Evolutionary conservation across 2,888 invertebrate genomes (phyloP).

Genomic region (Apantesis nais): DNA sequence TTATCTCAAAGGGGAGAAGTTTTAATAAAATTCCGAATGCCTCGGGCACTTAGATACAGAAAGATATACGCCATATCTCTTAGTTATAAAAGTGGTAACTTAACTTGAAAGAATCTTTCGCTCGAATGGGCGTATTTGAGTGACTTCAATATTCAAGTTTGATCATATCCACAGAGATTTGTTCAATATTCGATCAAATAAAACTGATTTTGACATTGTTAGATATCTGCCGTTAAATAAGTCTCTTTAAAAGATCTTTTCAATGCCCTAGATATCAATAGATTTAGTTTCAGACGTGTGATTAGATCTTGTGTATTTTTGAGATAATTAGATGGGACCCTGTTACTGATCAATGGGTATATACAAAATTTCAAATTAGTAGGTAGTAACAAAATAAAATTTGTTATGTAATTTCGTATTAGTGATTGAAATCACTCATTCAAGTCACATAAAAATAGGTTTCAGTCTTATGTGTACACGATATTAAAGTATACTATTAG

Average conservation of each 20-base stretch:
- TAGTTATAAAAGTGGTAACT: conserved; percentile 66
- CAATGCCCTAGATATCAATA: conserved; percentile 25
- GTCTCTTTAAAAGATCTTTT: conserved; percentile 30
- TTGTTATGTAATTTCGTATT: no score
- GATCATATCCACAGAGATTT: conserved; percentile 55
- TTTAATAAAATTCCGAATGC: conserved; percentile 83
- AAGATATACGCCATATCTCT: conserved; percentile 68
- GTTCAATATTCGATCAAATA: conserved; percentile 52
- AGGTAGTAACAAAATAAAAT: no score
- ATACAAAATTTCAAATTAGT: no score
- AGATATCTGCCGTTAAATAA: conserved; percentile 38
- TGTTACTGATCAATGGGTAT: no score
- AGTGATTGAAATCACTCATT: no score
- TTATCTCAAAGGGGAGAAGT: conserved; percentile 82
- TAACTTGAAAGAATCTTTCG: conserved; percentile 61
- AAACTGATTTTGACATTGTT: conserved; percentile 37
- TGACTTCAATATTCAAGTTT: conserved; percentile 64
- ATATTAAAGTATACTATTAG: no score
- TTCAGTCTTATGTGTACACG: no score
- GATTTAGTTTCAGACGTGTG: conserved; percentile 10
- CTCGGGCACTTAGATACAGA: conserved; percentile 73
- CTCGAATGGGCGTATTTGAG: conserved; percentile 63
- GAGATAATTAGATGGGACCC: no score
- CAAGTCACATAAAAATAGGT: no score
- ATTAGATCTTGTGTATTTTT: neutral